Evolutionary conservation across 2,888 invertebrate species (phyloP), one percentile per base, ranked within the genome.

Genomic region (Ophion slaviceki): DNA sequence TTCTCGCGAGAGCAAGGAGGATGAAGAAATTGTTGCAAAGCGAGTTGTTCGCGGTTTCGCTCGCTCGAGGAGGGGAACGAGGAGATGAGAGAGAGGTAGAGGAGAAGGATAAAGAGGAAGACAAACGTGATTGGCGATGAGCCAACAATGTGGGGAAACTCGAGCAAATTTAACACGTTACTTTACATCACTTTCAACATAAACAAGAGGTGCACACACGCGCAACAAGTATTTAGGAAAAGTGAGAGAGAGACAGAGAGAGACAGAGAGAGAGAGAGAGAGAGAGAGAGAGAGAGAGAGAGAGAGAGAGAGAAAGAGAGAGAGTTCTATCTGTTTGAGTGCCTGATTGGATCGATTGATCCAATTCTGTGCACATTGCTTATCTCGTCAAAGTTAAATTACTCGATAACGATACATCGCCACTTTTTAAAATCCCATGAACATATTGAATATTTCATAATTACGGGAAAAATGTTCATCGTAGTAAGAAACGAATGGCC

Each of bases 151-250:
- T 74, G 36, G 11, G 57, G 32, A 80, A 78, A 82, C 62, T 79
- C 70, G 67, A 79, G 70, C 70, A 66, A 71, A 82, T 82, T 82
- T 71, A 79, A 85, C 79, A 59, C 71, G 76, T 85, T 64, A 66
- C 64, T 85, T 78, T 74, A 78, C 85, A 82, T 70, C 74, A 64
- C 61, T 80, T 53, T 66, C 64, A 59, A 20, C 82, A 82, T 79
- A 57, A 47, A 57, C 24, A 40, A 64, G 71, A 71, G 67, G 28
- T n/a, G 57, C 53, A 57, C 64, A 64, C 61, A 57, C 20, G 28
- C 2, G 17, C 64, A 45, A 45, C 61, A 40, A 11, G 40, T 40
- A 40, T n/a, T 14, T 59, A 20, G 14, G 24, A 24, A 24, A 24
- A 24, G 24, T 24, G 1, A 59, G 10, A 45, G 14, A 57, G 11